phyloP scores from a whole-genome alignment of 2,888 invertebrate genomes.

The Xestia xanthographa region DNA sequence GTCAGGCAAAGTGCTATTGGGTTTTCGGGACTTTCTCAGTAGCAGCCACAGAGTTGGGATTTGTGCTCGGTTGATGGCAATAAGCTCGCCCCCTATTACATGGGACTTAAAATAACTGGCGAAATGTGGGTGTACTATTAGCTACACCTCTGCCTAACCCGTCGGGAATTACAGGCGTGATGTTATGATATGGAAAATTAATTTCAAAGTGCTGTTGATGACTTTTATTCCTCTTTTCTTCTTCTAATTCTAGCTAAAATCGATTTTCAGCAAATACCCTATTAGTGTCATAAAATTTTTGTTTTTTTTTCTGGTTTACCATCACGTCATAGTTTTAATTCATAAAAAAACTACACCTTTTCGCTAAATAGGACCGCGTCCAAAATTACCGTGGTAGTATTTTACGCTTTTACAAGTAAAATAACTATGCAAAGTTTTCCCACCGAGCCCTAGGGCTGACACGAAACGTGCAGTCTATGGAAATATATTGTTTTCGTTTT shows the following conservation, averaged over 20 bases:
- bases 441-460: slow-evolving; percentile 68
- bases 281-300: neutral
- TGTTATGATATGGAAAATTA: too few species aligned
- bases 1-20: neutral
- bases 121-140: too few species aligned
- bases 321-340: neutral
- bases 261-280: neutral
- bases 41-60: neutral
- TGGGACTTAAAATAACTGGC: too few species aligned
- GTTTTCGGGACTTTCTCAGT: neutral
- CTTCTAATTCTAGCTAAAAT: too few species aligned
- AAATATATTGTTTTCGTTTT: neutral
- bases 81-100: neutral
- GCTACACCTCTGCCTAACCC: neutral
- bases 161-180: neutral
- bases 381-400: slow-evolving; percentile 32
- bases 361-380: slow-evolving; percentile 9
- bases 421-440: slow-evolving; percentile 72
- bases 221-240: too few species aligned
- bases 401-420: slow-evolving; percentile 73
- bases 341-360: neutral
- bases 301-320: neutral
- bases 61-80: neutral
- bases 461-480: slow-evolving; percentile 17
- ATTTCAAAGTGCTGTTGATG: too few species aligned